Conservation (phyloP, 2,797 vertebrate genomes). For the Artibeus lituratus region DNA sequence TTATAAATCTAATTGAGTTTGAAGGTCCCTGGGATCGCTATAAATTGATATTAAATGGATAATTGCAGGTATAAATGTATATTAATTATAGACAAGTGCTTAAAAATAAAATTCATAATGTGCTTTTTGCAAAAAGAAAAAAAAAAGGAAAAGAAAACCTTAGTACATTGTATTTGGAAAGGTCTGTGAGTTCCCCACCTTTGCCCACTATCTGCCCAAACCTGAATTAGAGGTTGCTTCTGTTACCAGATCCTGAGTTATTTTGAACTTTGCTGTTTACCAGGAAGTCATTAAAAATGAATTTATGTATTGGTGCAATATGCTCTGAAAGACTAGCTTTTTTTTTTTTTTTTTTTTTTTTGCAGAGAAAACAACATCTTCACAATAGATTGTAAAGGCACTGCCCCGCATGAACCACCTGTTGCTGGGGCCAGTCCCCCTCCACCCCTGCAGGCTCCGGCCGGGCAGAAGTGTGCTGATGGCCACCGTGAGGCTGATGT, state of each 20-base stretch:
- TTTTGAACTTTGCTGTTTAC: background rate
- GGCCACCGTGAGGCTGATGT: background rate
- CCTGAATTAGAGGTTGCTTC: background rate
- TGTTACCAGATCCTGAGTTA: background rate
- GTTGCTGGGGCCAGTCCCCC: accelerated
- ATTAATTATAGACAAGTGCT: background rate
- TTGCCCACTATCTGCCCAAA: background rate
- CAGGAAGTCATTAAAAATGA: background rate
- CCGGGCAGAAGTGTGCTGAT: background rate
- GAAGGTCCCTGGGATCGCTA: background rate
- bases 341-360: background rate
- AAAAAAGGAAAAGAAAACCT: background rate
- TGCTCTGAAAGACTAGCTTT: background rate
- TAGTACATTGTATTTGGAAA: background rate
- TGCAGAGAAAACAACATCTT: background rate
- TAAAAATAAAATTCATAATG: background rate
- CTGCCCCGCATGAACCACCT: accelerated
- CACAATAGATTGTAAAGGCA: background rate
- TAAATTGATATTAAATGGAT: background rate
- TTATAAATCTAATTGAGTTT: background rate
- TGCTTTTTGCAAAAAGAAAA: background rate
- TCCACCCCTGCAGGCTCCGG: background rate
- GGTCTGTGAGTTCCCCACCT: background rate
- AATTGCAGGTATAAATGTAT: background rate
- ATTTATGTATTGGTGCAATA: background rate